These are phyloP conservation scores for Habropoda laboriosa DNA, from an alignment of 1,140 invertebrate species.

Conservation along the genomic window DNA sequence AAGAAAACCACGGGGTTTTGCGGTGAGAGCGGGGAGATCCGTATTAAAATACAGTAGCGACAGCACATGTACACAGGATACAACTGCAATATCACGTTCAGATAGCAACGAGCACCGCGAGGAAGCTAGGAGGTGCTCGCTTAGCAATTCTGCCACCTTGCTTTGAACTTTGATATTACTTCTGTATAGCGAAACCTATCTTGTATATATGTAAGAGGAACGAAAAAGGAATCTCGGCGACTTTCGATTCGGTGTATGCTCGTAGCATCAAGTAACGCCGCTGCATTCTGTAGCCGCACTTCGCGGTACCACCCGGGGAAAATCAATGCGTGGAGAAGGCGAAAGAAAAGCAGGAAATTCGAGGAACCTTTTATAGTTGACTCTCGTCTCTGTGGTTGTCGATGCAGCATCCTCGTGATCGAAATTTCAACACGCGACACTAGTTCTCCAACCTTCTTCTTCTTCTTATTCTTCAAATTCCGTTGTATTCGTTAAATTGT, in stretches of 20 bases:
- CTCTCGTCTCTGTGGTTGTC: no score
- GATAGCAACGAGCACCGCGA: background rate
- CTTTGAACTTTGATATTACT: slow-evolving; percentile 56
- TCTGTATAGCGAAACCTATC: slow-evolving; percentile 38
- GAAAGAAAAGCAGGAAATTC: background rate
- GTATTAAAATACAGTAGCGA: slow-evolving; percentile 37
- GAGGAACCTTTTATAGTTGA: background rate
- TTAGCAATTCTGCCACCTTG: slow-evolving; percentile 37
- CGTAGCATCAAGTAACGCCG: background rate
- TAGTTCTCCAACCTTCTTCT: background rate
- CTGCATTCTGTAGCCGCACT: background rate
- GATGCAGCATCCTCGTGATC: no score
- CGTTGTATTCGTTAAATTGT: no score
- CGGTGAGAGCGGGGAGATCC: background rate
- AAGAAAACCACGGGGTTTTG: no score
- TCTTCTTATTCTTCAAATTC: background rate
- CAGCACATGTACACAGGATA: background rate
- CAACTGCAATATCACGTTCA: slow-evolving; percentile 22
- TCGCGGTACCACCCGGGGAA: background rate
- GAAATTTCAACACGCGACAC: background rate
- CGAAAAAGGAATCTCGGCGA: slow-evolving; percentile 26
- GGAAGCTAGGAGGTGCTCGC: slow-evolving; percentile 1
- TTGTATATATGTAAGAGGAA: background rate
- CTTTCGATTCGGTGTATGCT: slow-evolving; percentile 16
- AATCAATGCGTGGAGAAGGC: background rate